Evolutionary conservation across 2,888 invertebrate species (phyloP).

Genomic region (Acanthopleura granulata): DNA sequence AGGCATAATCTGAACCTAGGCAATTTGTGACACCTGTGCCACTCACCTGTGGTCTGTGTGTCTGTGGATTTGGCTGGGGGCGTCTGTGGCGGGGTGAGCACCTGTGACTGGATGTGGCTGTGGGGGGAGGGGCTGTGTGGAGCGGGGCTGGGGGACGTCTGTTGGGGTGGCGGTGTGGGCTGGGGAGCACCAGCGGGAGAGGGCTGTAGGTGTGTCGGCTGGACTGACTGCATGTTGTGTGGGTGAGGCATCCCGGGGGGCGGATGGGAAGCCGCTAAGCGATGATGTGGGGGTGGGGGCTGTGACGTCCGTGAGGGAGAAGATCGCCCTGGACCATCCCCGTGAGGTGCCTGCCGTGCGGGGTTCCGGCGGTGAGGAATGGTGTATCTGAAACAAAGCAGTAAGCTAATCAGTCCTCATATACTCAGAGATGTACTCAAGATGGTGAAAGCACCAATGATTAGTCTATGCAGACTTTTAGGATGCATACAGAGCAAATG

Average conservation of each 20-base stretch:
- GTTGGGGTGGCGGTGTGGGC: not conserved
- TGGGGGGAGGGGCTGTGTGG: not conserved
- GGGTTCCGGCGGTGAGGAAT: not conserved
- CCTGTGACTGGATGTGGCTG: no score
- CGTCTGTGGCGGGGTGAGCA: not conserved
- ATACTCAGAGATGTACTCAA: no score
- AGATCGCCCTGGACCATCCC: not conserved
- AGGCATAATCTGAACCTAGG: no score
- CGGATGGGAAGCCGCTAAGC: not conserved
- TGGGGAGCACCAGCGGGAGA: not conserved
- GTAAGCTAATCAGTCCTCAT: no score
- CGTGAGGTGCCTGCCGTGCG: not conserved
- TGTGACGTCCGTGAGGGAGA: not conserved
- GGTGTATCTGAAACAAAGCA: not conserved
- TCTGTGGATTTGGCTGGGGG: not conserved
- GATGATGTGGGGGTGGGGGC: not conserved
- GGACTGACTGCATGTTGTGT: not conserved
- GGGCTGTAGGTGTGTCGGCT: not conserved
- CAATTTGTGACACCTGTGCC: no score
- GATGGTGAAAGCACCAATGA: no score
- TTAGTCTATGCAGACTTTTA: no score
- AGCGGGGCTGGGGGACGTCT: not conserved
- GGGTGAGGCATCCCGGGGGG: no score
- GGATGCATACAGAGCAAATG: no score
- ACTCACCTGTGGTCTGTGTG: not conserved